These are phyloP conservation scores for Rousettus madagascariensis DNA, from an alignment of 2,797 vertebrate species.

Conservation along the genomic window DNA sequence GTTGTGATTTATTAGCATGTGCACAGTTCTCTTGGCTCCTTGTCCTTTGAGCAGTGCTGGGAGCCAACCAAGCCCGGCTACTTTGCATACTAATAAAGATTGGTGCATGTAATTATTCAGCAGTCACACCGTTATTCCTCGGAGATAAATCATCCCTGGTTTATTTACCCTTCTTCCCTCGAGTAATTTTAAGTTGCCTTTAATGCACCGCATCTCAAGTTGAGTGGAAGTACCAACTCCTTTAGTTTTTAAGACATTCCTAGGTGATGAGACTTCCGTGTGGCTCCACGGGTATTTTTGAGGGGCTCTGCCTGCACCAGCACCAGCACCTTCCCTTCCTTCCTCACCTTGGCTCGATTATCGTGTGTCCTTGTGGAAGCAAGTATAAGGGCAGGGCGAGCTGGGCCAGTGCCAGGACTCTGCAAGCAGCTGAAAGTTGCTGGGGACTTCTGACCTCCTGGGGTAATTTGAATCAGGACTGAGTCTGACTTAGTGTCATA, in stretches of 20 bases:
- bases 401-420: not conserved
- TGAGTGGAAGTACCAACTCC: not conserved
- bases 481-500: not conserved
- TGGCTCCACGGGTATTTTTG: not conserved
- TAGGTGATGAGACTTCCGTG: not conserved
- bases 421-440: not conserved
- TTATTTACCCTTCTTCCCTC: slow-evolving; percentile 83
- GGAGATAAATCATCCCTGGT: slow-evolving; percentile 81
- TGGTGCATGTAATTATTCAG: slow-evolving; percentile 82
- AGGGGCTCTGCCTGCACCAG: not conserved
- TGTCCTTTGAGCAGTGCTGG: slow-evolving; percentile 82
- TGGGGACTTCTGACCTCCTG: not conserved
- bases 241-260: not conserved
- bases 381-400: rapidly evolving
- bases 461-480: not conserved
- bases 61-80: slow-evolving; percentile 76
- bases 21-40: slow-evolving; percentile 76
- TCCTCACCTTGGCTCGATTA: not conserved
- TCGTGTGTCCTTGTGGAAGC: not conserved
- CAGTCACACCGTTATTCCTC: slow-evolving; percentile 79
- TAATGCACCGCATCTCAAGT: slow-evolving; percentile 22
- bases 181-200: slow-evolving; percentile 76
- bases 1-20: slow-evolving; percentile 83
- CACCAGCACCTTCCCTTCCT: rapidly evolving
- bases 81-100: slow-evolving; percentile 86